Evolutionary conservation across 2,113 vertebrate genomes (phyloP), one percentile per base, ranked within the genome.

Genomic region (Psilopsiagon aurifrons): DNA sequence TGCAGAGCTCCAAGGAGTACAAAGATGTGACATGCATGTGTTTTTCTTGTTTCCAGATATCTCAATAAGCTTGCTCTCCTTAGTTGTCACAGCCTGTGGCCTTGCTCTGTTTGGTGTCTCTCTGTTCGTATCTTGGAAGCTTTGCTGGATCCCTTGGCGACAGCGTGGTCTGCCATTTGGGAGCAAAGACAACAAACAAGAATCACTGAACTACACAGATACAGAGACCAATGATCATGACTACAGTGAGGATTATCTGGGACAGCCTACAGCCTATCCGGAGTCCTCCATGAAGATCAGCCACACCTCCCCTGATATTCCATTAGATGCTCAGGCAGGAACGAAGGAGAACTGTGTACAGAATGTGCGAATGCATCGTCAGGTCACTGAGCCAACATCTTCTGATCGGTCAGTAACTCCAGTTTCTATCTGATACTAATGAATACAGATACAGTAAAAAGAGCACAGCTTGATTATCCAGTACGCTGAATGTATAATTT

Each of bases 61-160:
- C 97, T 99, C 99, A 12, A 98, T 99, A 95, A 99, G 99, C 97
- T 96, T 99, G 94, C 98, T 99, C 47, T 99, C 99, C 47, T 97
- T 99, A 86, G 98, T 99, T 74, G 99, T 99, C 96, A 99, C 99
- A 8, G 99, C 99, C 97, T 99, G 99, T 88, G 99, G 99, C 80
- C 98, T 99, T 66, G 99, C 99, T 73, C 98, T 99, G 60, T 99
- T 99, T 59, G 99, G 99, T 1, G 99, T 99, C 41, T 99, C 99
- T 76, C 98, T 99, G 57, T 99, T 99, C 57, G 99, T 99, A 39
- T 99, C 99, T 88, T 99, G 99, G 99, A 99, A 99, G 95, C 98
- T 99, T 92, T 99, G 99, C 96, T 99, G 99, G 99, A 99, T 99
- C 97, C 99, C 99, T 57, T 99, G 99, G 99, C 98, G 99, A 94